A percentile compares a stretch with the other conserved stretches of the same genome.
Evolutionary conservation across 2,113 vertebrate species (phyloP).

Genomic region (Sardina pilchardus): DNA sequence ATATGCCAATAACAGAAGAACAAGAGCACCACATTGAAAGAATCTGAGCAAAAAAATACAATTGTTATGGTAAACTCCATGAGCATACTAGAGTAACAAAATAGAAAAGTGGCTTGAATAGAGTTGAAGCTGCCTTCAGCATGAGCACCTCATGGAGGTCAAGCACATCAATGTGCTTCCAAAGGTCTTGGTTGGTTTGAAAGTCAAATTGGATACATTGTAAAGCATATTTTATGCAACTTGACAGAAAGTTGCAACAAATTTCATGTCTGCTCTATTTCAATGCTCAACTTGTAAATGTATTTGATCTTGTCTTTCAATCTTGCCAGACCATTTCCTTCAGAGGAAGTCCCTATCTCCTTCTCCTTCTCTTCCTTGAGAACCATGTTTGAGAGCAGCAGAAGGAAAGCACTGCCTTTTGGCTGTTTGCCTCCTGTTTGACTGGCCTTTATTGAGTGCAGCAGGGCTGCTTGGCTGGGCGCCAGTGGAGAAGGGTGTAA

Average conservation of each 20-base stretch:
- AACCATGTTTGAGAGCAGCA: constrained; percentile 76
- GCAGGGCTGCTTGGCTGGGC: constrained; percentile 76
- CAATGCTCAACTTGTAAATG: background rate
- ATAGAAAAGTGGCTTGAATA: too few relatives aligned
- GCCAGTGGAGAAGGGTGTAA: constrained; percentile 69
- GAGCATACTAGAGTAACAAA: too few relatives aligned
- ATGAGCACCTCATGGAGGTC: background rate
- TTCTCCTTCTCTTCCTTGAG: constrained; percentile 33
- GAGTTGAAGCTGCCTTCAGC: too few relatives aligned
- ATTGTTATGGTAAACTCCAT: too few relatives aligned
- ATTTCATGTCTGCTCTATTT: background rate
- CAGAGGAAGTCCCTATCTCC: background rate
- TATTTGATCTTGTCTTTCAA: background rate
- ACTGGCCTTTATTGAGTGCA: constrained; percentile 89
- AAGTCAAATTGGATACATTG: background rate
- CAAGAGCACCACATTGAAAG: background rate
- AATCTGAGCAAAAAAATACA: background rate
- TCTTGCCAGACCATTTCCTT: background rate
- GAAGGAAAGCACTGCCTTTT: constrained; percentile 77
- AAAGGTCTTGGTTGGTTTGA: background rate
- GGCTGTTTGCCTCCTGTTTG: constrained; percentile 80
- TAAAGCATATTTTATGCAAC: background rate
- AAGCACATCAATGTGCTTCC: background rate
- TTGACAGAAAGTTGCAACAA: background rate
- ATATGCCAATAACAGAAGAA: background rate